Evolutionary conservation across 30 jellyfish, hydroid and myxozoan genomes (phyloP).

Genomic region (Hydractinia symbiolongicarpus): DNA sequence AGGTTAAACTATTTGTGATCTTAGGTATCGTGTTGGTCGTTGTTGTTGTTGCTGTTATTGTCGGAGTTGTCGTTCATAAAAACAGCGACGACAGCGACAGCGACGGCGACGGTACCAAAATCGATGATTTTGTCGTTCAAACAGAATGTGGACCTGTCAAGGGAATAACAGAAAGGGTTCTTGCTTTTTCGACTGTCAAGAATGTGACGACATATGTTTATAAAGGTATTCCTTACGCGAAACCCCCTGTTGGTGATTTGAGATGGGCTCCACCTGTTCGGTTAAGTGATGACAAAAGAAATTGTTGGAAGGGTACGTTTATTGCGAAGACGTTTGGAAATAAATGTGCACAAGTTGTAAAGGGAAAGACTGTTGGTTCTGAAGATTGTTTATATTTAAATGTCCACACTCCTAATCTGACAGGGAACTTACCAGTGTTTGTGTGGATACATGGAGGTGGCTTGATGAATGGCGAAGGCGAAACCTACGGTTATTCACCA

Average conservation of each 20-base stretch:
- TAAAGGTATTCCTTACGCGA: slow-evolving; percentile 79
- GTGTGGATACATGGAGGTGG: slow-evolving; percentile 82
- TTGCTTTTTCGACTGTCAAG: not conserved
- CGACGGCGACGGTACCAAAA: not conserved
- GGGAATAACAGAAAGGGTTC: slow-evolving; percentile 16
- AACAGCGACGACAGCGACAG: not conserved
- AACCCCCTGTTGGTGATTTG: slow-evolving; percentile 52
- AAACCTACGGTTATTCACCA: slow-evolving; percentile 34
- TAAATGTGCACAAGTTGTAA: slow-evolving; percentile 22
- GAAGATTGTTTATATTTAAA: slow-evolving; percentile 66
- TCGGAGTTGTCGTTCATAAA: not conserved
- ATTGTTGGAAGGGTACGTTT: slow-evolving; percentile 54
- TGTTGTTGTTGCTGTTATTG: not conserved
- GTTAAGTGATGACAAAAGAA: slow-evolving; percentile 3
- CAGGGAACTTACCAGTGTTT: slow-evolving; percentile 52
- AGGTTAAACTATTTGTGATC: not conserved
- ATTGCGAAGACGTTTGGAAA: slow-evolving; percentile 39
- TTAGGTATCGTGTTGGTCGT: not conserved
- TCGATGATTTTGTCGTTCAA: not conserved
- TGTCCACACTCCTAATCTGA: slow-evolving; percentile 48
- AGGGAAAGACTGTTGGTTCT: slow-evolving; percentile 35
- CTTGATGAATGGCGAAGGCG: slow-evolving; percentile 29
- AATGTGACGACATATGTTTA: slow-evolving; percentile 28
- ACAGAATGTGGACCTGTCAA: slow-evolving; percentile 20
- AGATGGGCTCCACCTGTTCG: slow-evolving; percentile 71